Conservation (phyloP, 2,888 invertebrate genomes). For the Steinernema hermaphroditum region DNA sequence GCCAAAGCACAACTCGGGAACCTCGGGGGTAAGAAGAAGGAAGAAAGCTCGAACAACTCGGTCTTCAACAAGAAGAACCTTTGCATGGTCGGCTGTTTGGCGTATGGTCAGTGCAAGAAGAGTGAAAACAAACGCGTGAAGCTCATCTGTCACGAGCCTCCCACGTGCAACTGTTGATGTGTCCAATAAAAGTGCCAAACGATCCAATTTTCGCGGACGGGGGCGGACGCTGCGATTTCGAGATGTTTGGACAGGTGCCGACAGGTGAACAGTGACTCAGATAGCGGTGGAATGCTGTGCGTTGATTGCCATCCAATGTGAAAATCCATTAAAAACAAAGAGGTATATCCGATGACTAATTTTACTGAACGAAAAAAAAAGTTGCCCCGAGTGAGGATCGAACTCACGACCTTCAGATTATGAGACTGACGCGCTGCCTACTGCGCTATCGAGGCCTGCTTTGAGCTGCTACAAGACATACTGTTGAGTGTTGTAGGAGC, state of each 20-base stretch:
- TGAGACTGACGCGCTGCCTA: constrained; percentile 87
- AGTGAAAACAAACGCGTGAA: neutral
- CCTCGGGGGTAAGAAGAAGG: neutral
- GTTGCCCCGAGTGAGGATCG: constrained; percentile 77
- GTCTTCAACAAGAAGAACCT: constrained; percentile 15
- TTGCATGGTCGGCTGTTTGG: neutral
- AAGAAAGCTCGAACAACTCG: neutral
- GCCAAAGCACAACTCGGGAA: neutral
- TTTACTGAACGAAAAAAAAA: too few species aligned
- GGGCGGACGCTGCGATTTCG: neutral
- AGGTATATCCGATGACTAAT: too few species aligned
- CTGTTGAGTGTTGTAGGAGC: too few species aligned
- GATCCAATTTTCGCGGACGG: neutral
- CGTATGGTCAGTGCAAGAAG: constrained; percentile 2
- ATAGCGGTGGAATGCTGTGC: neutral
- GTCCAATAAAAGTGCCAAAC: neutral
- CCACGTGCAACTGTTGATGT: constrained; percentile 17
- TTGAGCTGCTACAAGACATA: too few species aligned
- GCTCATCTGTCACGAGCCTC: constrained; percentile 11
- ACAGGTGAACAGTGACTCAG: neutral
- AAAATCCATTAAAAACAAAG: too few species aligned
- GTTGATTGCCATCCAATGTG: too few species aligned
- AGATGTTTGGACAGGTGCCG: neutral
- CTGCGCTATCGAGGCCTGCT: constrained; percentile 71
- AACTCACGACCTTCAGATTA: constrained; percentile 92